Evolutionary conservation across 2,113 vertebrate species (phyloP).

Genomic region (Grus americana): DNA sequence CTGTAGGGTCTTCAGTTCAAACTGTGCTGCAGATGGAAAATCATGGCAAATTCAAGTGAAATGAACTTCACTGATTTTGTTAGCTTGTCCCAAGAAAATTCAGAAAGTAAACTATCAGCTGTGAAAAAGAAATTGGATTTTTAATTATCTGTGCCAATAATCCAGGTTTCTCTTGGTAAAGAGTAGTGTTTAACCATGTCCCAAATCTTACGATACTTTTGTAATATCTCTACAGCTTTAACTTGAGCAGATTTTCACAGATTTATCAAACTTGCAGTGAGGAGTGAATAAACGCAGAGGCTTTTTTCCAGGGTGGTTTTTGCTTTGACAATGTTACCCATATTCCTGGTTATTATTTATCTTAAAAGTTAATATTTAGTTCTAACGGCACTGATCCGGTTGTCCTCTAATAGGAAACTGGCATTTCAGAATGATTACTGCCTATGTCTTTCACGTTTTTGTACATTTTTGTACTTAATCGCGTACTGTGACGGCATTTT

Average conservation of each 20-base stretch:
- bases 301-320: conserved; percentile 7
- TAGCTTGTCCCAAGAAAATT: conserved; percentile 16
- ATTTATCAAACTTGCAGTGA: background rate
- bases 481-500: background rate
- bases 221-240: background rate
- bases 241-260: background rate
- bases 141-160: background rate
- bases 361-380: conserved; percentile 69
- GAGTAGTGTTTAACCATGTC: background rate
- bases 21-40: background rate
- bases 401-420: conserved; percentile 53
- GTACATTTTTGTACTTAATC: conserved; percentile 13
- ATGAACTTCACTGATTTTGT: background rate
- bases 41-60: conserved; percentile 13
- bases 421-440: conserved; percentile 47
- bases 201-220: background rate
- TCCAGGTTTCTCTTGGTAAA: background rate
- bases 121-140: conserved; percentile 1
- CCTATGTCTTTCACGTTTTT: conserved; percentile 35
- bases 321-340: background rate
- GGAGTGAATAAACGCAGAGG: background rate
- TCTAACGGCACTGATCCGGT: conserved; percentile 50
- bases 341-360: conserved; percentile 67
- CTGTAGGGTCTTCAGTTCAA: background rate
- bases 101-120: background rate